Evolutionary conservation across 2,888 invertebrate genomes (phyloP), one percentile per base, ranked within the genome.

Genomic region (Diplolepis rosae): DNA sequence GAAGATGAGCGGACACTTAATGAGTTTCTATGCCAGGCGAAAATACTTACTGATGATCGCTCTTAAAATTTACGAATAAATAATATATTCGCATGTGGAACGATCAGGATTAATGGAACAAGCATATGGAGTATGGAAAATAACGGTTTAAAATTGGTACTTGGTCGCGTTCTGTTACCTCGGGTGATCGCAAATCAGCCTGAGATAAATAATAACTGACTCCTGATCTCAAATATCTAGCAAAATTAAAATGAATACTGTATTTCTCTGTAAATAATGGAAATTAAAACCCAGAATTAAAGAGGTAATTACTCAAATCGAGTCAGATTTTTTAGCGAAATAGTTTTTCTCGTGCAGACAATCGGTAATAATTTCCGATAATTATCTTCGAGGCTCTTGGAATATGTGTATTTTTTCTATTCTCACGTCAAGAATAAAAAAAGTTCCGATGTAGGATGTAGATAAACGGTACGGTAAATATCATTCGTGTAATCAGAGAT

Each of bases 391-490:
- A 61, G 13, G 24, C 61, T 35, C 39, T 39, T 61, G 61, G 39
- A 61, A 61, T 39, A 61, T 27, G 61, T n/a, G 61, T 39, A 27
- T 32, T 22, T 61, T 61, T 61, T 61, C 61, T 61, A 61, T 39
- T 61, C 61, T 61, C 61, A 61, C 39, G 35, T 2, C 13, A 56
- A 35, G 61, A 22, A 61, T 39, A 35, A 39, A 61, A n/a, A 35
- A 24, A 32, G 4, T 24, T 35, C 7, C 35, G 35, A 24, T 61
- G 24, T 35, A 39, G n/a, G 39, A 61, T 27, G 13, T 22, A 61
- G 39, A 39, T 61, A 61, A 61, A 61, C 39, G 61, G 39, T 27
- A 61, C 39, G 24, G 61, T 39, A 61, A 61, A 61, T 61, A 61
- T 61, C 35, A 61, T 24, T 61, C 35, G n/a, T n/a, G 27, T 61